A percentile compares a stretch with the other conserved stretches of the same genome.
These are phyloP conservation scores for Notodonta dromedarius DNA, from an alignment of 2,888 invertebrate genomes.

Conservation along the genomic window DNA sequence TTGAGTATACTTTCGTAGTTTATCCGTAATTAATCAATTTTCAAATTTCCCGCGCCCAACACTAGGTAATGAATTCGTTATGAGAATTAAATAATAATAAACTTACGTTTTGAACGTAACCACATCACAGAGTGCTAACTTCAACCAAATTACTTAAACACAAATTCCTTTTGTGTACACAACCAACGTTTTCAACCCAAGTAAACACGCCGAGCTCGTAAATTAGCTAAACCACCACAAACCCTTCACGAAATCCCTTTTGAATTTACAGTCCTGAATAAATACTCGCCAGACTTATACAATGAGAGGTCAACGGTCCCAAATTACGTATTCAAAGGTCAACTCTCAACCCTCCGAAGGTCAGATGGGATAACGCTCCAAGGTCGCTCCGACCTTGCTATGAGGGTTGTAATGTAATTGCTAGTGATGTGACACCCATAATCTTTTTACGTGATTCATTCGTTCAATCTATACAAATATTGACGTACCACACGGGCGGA, in stretches of 20 bases:
- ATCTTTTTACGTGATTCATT: neutral
- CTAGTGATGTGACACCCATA: neutral
- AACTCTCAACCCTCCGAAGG: conserved; percentile 39
- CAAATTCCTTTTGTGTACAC: neutral
- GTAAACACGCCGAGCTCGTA: conserved; percentile 2
- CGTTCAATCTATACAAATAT: too few species aligned
- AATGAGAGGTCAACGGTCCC: conserved; percentile 46
- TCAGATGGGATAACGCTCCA: conserved; percentile 46
- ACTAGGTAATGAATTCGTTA: neutral
- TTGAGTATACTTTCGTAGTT: too few species aligned
- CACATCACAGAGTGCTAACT: too few species aligned
- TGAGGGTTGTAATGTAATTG: conserved; percentile 14
- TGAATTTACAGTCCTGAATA: conserved; percentile 9
- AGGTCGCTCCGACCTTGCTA: conserved; percentile 44
- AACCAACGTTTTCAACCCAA: neutral
- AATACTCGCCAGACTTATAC: conserved; percentile 15
- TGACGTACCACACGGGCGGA: too few species aligned
- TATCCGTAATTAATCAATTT: too few species aligned
- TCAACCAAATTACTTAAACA: neutral
- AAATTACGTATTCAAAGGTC: conserved; percentile 35
- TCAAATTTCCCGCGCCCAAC: too few species aligned
- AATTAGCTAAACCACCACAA: neutral
- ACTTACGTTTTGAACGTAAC: neutral
- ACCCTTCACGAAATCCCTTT: neutral
- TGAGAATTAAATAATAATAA: neutral